Evolutionary conservation across 2,797 vertebrate species (phyloP).

Genomic region (Sebastes steindachneri): DNA sequence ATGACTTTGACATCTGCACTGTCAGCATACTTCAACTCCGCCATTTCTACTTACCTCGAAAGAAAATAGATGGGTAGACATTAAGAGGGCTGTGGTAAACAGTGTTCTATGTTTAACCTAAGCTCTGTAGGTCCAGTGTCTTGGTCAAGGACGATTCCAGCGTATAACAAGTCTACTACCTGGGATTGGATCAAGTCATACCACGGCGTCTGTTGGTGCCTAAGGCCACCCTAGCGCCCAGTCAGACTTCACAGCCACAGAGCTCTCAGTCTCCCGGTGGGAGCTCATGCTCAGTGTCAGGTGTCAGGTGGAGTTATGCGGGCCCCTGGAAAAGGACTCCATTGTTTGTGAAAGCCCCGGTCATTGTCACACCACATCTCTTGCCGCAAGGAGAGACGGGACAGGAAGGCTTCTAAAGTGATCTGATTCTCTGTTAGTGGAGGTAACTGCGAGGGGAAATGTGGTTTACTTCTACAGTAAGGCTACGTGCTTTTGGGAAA

Average conservation of each 20-base stretch:
- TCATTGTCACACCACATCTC: slow-evolving; percentile 75
- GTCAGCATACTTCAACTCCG: slow-evolving; percentile 51
- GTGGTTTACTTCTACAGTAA: slow-evolving; percentile 42
- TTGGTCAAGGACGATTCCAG: slow-evolving; percentile 34
- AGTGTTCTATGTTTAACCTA: slow-evolving; percentile 32
- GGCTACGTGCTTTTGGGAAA: slow-evolving; percentile 11
- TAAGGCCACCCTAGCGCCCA: slow-evolving; percentile 33
- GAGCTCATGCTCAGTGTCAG: slow-evolving; percentile 78
- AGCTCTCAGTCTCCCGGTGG: slow-evolving; percentile 66
- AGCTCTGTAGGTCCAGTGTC: slow-evolving; percentile 11
- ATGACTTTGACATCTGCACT: slow-evolving; percentile 59
- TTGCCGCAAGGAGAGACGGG: slow-evolving; percentile 68
- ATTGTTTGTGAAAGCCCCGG: slow-evolving; percentile 75
- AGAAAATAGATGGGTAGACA: slow-evolving; percentile 18
- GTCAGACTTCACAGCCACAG: slow-evolving; percentile 59
- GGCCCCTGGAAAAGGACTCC: slow-evolving; percentile 56
- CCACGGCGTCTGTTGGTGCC: slow-evolving; percentile 34
- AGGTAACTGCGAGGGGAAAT: slow-evolving; percentile 44
- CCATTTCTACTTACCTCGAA: slow-evolving; percentile 29
- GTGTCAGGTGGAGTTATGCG: slow-evolving; percentile 79
- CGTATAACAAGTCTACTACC: slow-evolving; percentile 37
- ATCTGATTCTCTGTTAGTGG: slow-evolving; percentile 68
- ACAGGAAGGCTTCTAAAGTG: slow-evolving; percentile 63
- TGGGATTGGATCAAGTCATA: slow-evolving; percentile 52
- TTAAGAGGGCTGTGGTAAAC: slow-evolving; percentile 38